Percentiles rank a stretch among this genome's conserved stretches.
Conservation (phyloP, 2,113 vertebrate genomes). For the Antechinus stuartii region DNA sequence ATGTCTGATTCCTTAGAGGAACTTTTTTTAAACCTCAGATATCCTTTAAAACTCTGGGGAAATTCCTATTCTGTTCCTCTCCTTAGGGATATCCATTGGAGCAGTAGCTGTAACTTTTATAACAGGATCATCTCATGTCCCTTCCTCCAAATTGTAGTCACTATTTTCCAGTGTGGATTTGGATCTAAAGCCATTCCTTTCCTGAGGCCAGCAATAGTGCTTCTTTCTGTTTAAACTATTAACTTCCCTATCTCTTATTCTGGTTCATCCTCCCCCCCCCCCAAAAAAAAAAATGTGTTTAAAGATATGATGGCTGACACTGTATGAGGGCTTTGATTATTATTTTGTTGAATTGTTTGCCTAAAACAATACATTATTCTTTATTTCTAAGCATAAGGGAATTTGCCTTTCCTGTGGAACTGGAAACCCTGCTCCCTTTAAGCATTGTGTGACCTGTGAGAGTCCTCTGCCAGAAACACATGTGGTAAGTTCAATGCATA, state of each 20-base stretch:
- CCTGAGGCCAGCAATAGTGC: background rate
- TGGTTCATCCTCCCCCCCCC: background rate
- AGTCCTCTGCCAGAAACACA: constrained; percentile 80
- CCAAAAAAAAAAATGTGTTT: background rate
- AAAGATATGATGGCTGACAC: background rate
- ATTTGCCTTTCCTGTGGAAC: constrained; percentile 89
- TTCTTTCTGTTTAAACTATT: background rate
- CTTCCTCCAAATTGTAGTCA: background rate
- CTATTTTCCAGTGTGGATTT: background rate
- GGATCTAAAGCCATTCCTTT: background rate
- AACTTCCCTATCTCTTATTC: background rate
- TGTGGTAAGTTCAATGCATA: constrained; percentile 79
- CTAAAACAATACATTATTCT: constrained; percentile 48
- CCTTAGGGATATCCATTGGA: background rate
- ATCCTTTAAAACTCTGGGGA: background rate
- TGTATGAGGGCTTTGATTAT: background rate
- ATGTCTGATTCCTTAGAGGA: background rate
- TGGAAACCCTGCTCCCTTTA: constrained; percentile 88
- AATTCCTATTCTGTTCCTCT: background rate
- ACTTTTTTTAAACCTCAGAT: background rate
- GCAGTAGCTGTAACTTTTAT: background rate
- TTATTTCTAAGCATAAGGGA: constrained; percentile 86
- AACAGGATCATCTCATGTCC: background rate
- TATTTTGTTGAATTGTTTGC: constrained; percentile 24
- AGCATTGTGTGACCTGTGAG: constrained; percentile 89